Percentiles rank a stretch among this genome's conserved stretches.
Evolutionary conservation across 2,888 invertebrate genomes (phyloP).

Genomic region (Melipona bicolor): DNA sequence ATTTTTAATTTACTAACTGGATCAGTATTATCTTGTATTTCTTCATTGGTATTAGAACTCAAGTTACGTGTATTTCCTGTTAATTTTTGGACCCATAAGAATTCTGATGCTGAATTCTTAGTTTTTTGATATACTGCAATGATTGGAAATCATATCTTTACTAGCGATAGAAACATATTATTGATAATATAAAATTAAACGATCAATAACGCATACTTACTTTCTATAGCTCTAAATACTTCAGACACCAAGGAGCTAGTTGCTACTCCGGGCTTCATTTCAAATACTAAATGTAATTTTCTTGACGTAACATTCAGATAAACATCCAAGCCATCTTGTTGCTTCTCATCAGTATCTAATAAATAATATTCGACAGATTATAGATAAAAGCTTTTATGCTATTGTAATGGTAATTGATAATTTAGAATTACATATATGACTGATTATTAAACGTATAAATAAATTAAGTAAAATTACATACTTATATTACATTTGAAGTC

Average conservation of each 20-base stretch:
- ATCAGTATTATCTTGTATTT: slow-evolving; percentile 73
- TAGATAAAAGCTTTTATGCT: neutral
- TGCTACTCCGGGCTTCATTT: slow-evolving; percentile 86
- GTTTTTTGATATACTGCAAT: slow-evolving; percentile 79
- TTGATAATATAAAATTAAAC: slow-evolving; percentile 11
- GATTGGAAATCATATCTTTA: neutral
- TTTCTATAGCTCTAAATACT: slow-evolving; percentile 90
- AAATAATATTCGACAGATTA: slow-evolving; percentile 28
- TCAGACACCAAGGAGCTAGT: slow-evolving; percentile 91
- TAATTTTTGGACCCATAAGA: slow-evolving; percentile 80
- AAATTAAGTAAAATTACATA: slow-evolving; percentile 69
- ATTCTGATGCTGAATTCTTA: slow-evolving; percentile 78
- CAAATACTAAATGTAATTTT: slow-evolving; percentile 85
- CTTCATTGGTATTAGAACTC: slow-evolving; percentile 70
- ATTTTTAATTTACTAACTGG: slow-evolving; percentile 68
- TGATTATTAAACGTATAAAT: neutral
- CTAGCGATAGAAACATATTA: slow-evolving; percentile 7
- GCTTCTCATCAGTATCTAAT: slow-evolving; percentile 85
- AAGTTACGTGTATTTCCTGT: slow-evolving; percentile 77
- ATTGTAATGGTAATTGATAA: neutral
- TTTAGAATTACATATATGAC: neutral
- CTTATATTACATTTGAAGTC: slow-evolving; percentile 92
- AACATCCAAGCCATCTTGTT: slow-evolving; percentile 85
- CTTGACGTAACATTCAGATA: slow-evolving; percentile 86
- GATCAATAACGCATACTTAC: slow-evolving; percentile 78